Evolutionary conservation across 2,113 vertebrate genomes (phyloP), one percentile per base, ranked within the genome.

Genomic region (Ammospiza caudacuta): DNA sequence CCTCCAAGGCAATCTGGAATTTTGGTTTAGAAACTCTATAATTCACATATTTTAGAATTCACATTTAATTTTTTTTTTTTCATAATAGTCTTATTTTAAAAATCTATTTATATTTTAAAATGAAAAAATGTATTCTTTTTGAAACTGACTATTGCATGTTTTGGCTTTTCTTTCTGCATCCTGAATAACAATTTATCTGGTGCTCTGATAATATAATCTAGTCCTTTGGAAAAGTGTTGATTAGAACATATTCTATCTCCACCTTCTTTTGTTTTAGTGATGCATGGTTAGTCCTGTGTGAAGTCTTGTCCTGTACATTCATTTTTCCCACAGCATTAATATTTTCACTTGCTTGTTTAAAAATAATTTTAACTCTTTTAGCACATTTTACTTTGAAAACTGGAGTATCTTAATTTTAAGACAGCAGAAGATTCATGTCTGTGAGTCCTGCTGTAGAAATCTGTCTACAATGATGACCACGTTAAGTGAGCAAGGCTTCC

Each of bases 391-490:
- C 12, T 58, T 57, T 37, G 49, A 73, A 74, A 77, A 46, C 6
- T 58, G 5, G 6, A 73, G 2, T 31, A 5, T 63, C 5, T n/a
- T 35, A 15, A 62, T 62, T 70, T 70, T 57, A 82, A 51, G 20
- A 23, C 22, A 44, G 9, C 11, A 61, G 20, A 44, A 43, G 17
- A 31, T 73, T 77, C 1, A 43, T 7, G 7, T 46, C 28, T 43
- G 5, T 41, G 51, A 92, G 44, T 70, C 57, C 19, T 57, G 12
- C 31, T 9, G 9, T 41, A 72, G 14, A 72, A 87, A 81, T 49
- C 6, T 33, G 3, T 49, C 47, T 37, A 25, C 0, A 31, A 2
- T 78, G 1, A 11, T 52, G 10, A 51, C 3, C 25, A 12, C 41
- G 4, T 47, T 35, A 59, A 35, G 7, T 47, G 14, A 66, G 1